Conservation (phyloP, 2,888 invertebrate species). For the Zonitis immaculata region DNA sequence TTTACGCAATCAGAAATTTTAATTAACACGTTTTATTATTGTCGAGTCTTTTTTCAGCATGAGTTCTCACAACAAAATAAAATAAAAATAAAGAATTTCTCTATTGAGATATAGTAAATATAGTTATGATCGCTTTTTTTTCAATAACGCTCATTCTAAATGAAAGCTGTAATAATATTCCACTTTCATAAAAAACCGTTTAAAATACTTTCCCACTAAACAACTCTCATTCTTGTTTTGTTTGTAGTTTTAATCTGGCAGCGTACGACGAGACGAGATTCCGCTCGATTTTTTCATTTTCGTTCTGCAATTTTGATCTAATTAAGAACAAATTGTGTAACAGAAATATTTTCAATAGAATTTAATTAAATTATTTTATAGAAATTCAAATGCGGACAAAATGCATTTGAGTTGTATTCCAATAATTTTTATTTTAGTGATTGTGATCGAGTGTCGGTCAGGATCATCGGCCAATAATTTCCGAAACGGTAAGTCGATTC, state of each 20-base stretch:
- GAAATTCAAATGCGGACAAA: slow-evolving; percentile 14
- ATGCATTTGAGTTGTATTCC: slow-evolving; percentile 13
- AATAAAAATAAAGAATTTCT: too few species aligned
- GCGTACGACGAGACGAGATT: slow-evolving; percentile 8
- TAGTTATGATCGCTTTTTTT: too few species aligned
- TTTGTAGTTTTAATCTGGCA: not conserved
- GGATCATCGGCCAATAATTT: slow-evolving; percentile 20
- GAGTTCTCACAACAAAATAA: too few species aligned
- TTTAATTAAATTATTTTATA: too few species aligned
- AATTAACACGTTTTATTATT: too few species aligned
- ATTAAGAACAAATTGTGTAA: not conserved
- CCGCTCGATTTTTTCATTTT: too few species aligned
- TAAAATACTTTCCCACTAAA: slow-evolving; percentile 24
- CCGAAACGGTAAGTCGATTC: slow-evolving; percentile 19
- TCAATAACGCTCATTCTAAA: slow-evolving; percentile 18
- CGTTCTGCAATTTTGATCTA: slow-evolving; percentile 12
- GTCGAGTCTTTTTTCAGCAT: too few species aligned
- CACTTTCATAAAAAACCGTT: slow-evolving; percentile 17
- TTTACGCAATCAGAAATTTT: too few species aligned
- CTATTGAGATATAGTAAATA: too few species aligned
- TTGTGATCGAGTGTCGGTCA: slow-evolving; percentile 14
- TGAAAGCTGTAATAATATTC: slow-evolving; percentile 23
- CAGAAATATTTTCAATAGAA: too few species aligned
- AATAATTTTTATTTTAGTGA: slow-evolving; percentile 11
- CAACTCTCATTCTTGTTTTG: slow-evolving; percentile 1